Base-by-base conservation (phyloP, 2,888 invertebrate genomes). In the Ecliptopera silaceata region DNA sequence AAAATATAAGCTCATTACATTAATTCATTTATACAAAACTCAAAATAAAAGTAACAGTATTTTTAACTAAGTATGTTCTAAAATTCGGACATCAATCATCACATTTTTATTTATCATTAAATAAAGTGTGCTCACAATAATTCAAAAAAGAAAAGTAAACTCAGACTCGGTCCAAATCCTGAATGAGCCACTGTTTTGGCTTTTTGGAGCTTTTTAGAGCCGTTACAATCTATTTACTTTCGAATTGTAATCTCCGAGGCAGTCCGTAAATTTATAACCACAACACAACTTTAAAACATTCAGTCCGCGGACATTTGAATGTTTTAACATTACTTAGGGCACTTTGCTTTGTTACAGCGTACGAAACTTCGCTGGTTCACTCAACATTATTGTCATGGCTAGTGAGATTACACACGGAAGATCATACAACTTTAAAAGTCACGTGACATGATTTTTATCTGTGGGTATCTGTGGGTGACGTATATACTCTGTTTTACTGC, bases 261-360 rank as follows among this genome's bases (percentile, higher is more conserved):
- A 71, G 75, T 75, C 75, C 62, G 73, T 73, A 77, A 86, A 88
- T 88, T 88, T 87, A 88, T 82, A 86, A 82, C 84, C 79, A 69
- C 83, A 82, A 84, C 79, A 69, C 83, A 82, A 84, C 74, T 84
- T 80, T 80, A 79, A 80, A 80, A 72, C 71, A 70, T 64, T 69
- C 74, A 71, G 69, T 46, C 75, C 70, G 77, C 69, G 87, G 88
- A 86, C 90, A 88, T 89, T 89, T 88, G 86, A 88, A 90, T 88
- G 88, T 88, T 86, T 86, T 81, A 87, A 78, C 86, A 85, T 86
- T 83, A 85, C 82, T 86, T 86, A 82, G 82, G 79, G 82, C 76
- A 74, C 76, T 79, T 70, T 75, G 72, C 74, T 79, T 74, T 74
- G 80, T 75, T 22, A 10, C 43, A 59, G 59, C 18, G 18, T 1